Conservation (phyloP, 2,888 invertebrate species). For the Luperina nickerlii region DNA sequence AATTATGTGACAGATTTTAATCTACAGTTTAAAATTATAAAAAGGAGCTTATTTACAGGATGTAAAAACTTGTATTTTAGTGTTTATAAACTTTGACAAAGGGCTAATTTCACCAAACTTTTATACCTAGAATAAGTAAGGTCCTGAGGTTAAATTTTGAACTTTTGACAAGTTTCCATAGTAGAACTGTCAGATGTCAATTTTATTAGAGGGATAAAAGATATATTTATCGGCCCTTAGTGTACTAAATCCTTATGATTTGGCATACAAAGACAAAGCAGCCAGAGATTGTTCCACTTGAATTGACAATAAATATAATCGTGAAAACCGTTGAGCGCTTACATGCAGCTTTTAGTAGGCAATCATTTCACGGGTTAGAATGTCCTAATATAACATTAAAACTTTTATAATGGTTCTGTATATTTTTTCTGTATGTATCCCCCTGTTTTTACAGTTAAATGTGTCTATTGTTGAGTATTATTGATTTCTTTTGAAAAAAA, state of each 20-base stretch:
- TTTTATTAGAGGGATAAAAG: too few relatives aligned
- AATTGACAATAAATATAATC: not conserved
- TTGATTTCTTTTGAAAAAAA: not conserved
- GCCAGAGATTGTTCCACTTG: too few relatives aligned
- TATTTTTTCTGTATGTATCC: not conserved
- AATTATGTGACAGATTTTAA: not conserved
- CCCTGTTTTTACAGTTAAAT: not conserved
- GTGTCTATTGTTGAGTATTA: not conserved
- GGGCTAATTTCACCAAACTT: too few relatives aligned
- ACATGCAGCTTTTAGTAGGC: too few relatives aligned
- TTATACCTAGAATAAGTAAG: too few relatives aligned
- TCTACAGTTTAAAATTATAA: not conserved
- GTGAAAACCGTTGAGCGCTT: not conserved
- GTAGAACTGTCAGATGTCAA: too few relatives aligned
- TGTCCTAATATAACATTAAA: not conserved
- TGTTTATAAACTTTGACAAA: not conserved
- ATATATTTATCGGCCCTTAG: not conserved
- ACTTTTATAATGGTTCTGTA: not conserved
- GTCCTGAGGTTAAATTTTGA: too few relatives aligned
- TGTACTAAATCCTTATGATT: not conserved
- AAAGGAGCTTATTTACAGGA: not conserved
- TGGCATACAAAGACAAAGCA: not conserved
- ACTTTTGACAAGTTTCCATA: too few relatives aligned
- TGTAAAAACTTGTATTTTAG: not conserved
- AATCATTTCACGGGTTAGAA: too few relatives aligned